Evolutionary conservation across 1,140 invertebrate species (phyloP).

Genomic region (Aporrectodea caliginosa): DNA sequence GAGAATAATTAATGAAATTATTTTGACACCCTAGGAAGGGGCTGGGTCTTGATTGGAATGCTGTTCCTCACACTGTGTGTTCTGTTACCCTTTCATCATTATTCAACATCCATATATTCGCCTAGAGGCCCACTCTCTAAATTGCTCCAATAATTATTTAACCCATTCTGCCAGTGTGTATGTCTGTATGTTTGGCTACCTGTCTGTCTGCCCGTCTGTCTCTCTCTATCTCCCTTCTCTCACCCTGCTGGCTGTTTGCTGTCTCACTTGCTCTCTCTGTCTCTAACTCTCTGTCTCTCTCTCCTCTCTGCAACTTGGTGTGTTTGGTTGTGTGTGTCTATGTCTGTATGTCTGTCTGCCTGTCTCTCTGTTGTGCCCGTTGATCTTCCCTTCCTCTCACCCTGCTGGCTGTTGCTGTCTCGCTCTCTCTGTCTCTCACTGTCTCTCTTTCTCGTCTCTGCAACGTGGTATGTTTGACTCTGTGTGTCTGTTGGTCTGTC

Average conservation of each 20-base stretch:
- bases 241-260: no score
- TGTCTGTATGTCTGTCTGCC: neutral
- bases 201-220: neutral
- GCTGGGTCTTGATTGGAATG: no score
- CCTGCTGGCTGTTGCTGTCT: no score
- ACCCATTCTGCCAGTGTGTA: no score
- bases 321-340: neutral
- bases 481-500: constrained; percentile 18
- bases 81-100: no score
- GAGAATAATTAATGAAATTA: no score
- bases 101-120: no score
- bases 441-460: neutral
- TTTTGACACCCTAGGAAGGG: no score
- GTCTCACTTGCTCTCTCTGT: neutral
- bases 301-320: neutral
- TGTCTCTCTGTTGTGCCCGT: neutral
- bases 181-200: neutral
- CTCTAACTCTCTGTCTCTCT: neutral
- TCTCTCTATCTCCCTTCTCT: neutral
- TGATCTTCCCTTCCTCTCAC: neutral
- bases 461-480: neutral
- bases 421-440: neutral
- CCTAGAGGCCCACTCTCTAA: no score
- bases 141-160: no score
- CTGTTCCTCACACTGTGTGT: no score